phyloP scores from a whole-genome alignment of 2,113 vertebrate species.

The Pimephales promelas region DNA sequence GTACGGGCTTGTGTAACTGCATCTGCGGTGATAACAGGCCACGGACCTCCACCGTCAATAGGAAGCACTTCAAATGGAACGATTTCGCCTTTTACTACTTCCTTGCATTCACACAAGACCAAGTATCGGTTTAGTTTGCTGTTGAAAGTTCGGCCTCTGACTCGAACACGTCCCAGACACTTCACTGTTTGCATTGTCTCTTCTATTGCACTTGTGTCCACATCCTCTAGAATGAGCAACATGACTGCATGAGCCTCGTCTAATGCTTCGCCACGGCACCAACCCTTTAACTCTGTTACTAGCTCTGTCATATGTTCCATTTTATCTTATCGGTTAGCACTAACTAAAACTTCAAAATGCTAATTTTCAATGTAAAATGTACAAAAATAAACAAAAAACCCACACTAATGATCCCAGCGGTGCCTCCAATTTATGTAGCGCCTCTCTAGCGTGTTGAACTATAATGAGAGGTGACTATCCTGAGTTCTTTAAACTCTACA shows the following conservation, averaged over 20 bases:
- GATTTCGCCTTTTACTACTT: too few species aligned
- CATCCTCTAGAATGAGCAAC: neutral
- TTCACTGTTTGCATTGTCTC: neutral
- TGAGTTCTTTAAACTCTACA: too few species aligned
- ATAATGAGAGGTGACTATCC: neutral
- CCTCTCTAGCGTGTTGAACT: neutral
- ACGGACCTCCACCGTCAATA: too few species aligned
- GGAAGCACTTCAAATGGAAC: too few species aligned
- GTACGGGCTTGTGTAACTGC: too few species aligned
- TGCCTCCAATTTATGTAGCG: conserved; percentile 7
- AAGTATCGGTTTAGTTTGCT: too few species aligned
- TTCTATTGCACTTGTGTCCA: neutral
- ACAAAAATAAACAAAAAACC: neutral
- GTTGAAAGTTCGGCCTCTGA: too few species aligned
- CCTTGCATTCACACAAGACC: too few species aligned
- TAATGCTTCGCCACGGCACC: conserved; percentile 1
- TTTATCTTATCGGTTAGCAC: neutral
- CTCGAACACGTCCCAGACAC: too few species aligned
- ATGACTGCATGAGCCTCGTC: neutral
- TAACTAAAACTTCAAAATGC: neutral
- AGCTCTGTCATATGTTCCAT: neutral
- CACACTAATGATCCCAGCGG: neutral
- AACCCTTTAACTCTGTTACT: neutral
- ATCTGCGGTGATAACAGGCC: too few species aligned
- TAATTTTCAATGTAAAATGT: neutral